Evolutionary conservation across 37 sponge, comb jelly and placozoan genomes (phyloP).

Genomic region (Amphimedon queenslandica): DNA sequence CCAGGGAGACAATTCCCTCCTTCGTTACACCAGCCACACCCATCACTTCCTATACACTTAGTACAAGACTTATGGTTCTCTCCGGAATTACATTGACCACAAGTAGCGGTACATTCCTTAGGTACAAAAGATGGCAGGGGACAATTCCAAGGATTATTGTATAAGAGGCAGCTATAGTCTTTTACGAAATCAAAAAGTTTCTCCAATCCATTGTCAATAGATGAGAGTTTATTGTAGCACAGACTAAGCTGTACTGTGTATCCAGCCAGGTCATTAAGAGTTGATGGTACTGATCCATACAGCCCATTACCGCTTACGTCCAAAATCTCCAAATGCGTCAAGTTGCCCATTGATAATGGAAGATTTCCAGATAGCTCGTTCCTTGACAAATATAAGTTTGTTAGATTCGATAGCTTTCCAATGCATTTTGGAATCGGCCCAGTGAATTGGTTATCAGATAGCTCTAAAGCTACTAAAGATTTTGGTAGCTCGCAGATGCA

Average conservation of each 20-base stretch:
- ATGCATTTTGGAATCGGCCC: conserved; percentile 39
- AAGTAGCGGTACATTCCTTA: conserved; percentile 12
- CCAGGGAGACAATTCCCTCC: conserved; percentile 34
- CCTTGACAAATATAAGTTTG: conserved; percentile 6
- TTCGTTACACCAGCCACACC: conserved; percentile 41
- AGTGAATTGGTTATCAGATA: conserved; percentile 28
- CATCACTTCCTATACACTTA: conserved; percentile 5
- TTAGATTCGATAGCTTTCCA: conserved; percentile 16
- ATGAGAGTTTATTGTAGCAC: conserved; percentile 29
- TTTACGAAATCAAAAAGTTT: conserved; percentile 25
- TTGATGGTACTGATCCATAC: conserved; percentile 23
- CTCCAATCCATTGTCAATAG: conserved; percentile 28
- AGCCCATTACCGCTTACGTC: conserved; percentile 26
- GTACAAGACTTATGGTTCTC: conserved; percentile 9
- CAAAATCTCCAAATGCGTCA: conserved; percentile 15
- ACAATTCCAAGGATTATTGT: conserved; percentile 51
- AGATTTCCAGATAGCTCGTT: conserved; percentile 26
- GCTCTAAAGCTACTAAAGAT: conserved; percentile 9
- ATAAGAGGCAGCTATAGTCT: conserved; percentile 30
- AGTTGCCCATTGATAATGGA: conserved; percentile 11
- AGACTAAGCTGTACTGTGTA: conserved; percentile 1
- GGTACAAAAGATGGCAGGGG: conserved; percentile 38
- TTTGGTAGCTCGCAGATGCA: conserved; percentile 46
- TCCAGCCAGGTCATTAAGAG: conserved; percentile 9
- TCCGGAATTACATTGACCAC: conserved; percentile 38